phyloP scores from a whole-genome alignment of 2,797 vertebrate genomes.

The Acanthurus tractus region DNA sequence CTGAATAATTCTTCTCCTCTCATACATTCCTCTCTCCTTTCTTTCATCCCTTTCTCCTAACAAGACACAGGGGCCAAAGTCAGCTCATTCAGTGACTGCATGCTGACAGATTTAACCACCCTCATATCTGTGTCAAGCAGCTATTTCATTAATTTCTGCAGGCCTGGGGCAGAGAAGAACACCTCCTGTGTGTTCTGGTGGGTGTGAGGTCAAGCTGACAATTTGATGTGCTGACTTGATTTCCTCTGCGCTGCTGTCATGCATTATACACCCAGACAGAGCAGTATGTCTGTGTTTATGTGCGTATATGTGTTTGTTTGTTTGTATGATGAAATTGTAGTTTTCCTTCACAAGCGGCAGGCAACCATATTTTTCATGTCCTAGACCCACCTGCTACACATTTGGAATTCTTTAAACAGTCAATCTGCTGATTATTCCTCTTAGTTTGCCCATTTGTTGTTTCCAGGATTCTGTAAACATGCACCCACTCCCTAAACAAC shows the following conservation, averaged over 20 bases:
- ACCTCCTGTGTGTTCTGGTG: constrained; percentile 43
- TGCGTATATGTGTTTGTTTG: constrained; percentile 5
- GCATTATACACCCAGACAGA: constrained; percentile 18
- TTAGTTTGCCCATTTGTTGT: constrained; percentile 20
- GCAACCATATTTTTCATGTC: constrained; percentile 44
- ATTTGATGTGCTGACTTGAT: constrained; percentile 51
- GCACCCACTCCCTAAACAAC: constrained; percentile 56
- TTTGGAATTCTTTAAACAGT: constrained; percentile 48
- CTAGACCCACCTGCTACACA: constrained; percentile 55
- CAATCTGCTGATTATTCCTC: constrained; percentile 27
- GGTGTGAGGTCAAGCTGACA: constrained; percentile 63
- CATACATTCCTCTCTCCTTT: constrained; percentile 35
- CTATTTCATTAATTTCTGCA: constrained; percentile 68
- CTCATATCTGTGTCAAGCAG: constrained; percentile 69
- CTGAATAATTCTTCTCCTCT: constrained; percentile 12
- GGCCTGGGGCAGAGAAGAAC: constrained; percentile 42
- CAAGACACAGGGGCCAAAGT: constrained; percentile 27
- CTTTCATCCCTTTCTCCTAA: constrained; percentile 43
- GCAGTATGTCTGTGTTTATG: neutral
- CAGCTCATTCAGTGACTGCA: constrained; percentile 47
- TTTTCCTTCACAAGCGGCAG: constrained; percentile 25
- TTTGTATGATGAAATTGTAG: constrained; percentile 33
- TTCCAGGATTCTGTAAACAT: constrained; percentile 51
- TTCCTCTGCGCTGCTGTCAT: constrained; percentile 50
- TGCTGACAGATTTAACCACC: constrained; percentile 65